Conservation (phyloP, 2,113 vertebrate species). For the Menidia beryllina region DNA sequence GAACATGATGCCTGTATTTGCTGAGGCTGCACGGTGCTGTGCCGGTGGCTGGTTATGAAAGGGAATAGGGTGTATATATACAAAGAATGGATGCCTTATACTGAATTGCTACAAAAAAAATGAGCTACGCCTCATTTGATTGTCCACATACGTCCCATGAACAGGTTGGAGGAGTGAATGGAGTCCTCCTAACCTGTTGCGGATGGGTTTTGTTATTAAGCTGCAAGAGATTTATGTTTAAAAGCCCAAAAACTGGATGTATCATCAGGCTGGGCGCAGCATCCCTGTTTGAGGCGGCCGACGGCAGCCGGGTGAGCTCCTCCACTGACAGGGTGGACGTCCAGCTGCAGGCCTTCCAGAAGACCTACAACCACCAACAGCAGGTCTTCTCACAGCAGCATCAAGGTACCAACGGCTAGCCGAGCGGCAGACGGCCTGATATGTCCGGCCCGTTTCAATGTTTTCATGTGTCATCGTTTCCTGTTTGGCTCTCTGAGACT, state of each 20-base stretch:
- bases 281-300: constrained; percentile 53
- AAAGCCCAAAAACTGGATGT: background rate
- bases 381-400: constrained; percentile 60
- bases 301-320: constrained; percentile 36
- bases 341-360: constrained; percentile 55
- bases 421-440: accelerated
- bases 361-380: constrained; percentile 61
- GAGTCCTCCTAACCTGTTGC: too few relatives aligned
- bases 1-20: too few relatives aligned
- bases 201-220: too few relatives aligned
- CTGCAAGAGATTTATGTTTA: background rate
- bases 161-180: too few relatives aligned
- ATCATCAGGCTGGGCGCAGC: constrained; percentile 46
- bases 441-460: background rate
- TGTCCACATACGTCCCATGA: too few relatives aligned
- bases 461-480: background rate
- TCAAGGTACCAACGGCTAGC: constrained; percentile 43
- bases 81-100: too few relatives aligned
- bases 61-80: too few relatives aligned
- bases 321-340: constrained; percentile 49
- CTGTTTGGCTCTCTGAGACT: constrained; percentile 39
- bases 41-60: too few relatives aligned
- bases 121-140: too few relatives aligned
- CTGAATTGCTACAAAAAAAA: too few relatives aligned
- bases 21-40: too few relatives aligned